phyloP scores from a whole-genome alignment of 1,140 invertebrate species.

The Himalopsyche phryganea region DNA sequence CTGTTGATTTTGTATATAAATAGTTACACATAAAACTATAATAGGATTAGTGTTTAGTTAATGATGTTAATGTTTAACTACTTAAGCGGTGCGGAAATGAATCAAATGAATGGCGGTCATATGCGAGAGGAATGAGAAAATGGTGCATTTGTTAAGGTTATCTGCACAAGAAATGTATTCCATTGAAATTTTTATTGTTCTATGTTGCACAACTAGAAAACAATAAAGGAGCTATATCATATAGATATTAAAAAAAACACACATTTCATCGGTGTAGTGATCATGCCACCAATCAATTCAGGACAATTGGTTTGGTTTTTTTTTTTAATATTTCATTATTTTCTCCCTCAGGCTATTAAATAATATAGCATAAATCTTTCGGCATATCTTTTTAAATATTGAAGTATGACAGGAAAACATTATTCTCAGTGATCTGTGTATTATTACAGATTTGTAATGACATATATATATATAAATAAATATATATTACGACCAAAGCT shows the following conservation, averaged over 20 bases:
- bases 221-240: neutral
- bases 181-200: constrained; percentile 3
- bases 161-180: constrained; percentile 6
- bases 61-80: constrained; percentile 22
- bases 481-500: neutral
- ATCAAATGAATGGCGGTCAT: constrained; percentile 1
- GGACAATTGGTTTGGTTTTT: no score
- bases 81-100: constrained; percentile 5
- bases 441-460: no score
- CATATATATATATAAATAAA: no score
- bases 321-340: no score
- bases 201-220: constrained; percentile 29
- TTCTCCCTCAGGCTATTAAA: no score
- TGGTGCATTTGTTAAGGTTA: constrained; percentile 2
- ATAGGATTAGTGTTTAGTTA: constrained; percentile 8
- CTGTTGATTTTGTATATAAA: constrained; percentile 29
- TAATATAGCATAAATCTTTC: no score
- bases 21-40: constrained; percentile 16
- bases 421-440: no score
- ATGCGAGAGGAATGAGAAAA: constrained; percentile 3
- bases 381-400: no score
- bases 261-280: neutral
- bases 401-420: no score
- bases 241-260: neutral
- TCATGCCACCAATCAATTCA: neutral